A percentile compares a stretch with the other conserved stretches of the same genome.
These are phyloP conservation scores for Hexactinellida sp. DNA, from an alignment of 37 sponge, comb jelly and placozoan species.

Conservation along the genomic window DNA sequence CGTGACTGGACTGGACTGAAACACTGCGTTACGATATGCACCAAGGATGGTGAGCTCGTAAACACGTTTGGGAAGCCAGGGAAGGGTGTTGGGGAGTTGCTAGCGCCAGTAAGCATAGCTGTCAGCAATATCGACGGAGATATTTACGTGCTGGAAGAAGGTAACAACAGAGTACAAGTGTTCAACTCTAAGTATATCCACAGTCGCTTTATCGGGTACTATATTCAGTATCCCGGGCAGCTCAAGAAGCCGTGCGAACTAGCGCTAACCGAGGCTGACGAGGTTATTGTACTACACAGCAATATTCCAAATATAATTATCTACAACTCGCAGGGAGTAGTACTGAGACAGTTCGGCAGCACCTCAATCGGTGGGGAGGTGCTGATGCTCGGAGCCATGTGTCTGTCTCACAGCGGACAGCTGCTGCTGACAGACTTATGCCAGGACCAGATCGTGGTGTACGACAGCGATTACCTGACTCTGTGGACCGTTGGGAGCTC, in stretches of 20 bases:
- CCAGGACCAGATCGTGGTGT: not conserved
- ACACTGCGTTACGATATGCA: not conserved
- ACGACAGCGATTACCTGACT: not conserved
- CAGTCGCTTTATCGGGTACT: not conserved
- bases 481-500: not conserved
- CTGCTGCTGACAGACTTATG: not conserved
- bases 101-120: not conserved
- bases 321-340: not conserved
- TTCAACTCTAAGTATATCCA: not conserved
- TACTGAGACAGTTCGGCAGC: not conserved
- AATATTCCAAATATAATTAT: not conserved
- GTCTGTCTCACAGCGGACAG: not conserved
- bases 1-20: not conserved
- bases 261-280: not conserved
- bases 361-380: not conserved
- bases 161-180: not conserved
- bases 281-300: not conserved
- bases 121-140: not conserved
- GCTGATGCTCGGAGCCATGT: not conserved
- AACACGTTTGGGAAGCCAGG: not conserved
- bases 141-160: not conserved
- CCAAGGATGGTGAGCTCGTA: not conserved
- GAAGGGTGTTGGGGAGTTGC: not conserved
- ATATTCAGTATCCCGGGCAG: not conserved
- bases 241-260: not conserved